Evolutionary conservation across 2,888 invertebrate genomes (phyloP), one percentile per base, ranked within the genome.

Genomic region (Scaeva pyrastri): DNA sequence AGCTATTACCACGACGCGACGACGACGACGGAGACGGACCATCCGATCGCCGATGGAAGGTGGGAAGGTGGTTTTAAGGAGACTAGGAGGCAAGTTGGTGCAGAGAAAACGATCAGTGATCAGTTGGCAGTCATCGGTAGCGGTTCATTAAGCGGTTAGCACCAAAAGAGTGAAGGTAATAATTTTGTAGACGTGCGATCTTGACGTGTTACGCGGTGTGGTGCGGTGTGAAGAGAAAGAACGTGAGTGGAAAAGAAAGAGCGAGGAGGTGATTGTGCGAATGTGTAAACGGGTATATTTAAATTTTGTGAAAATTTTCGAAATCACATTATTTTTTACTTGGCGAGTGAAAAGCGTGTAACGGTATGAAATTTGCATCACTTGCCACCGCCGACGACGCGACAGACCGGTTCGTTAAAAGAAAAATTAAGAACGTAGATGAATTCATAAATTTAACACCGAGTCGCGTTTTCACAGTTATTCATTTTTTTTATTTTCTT

Each of bases 101-200:
- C 72, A 81, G 81, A 76, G 85, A 77, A 85, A 77, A 81, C 68
- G 81, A 70, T 81, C 81, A 85, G 85, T 85, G 81, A 81, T 85
- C 85, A 76, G 81, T 85, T 85, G 85, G 85, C 85, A 85, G 76
- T 85, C 81, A 81, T 85, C 81, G 85, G 81, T 72, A 76, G 81
- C 73, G 85, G 80, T 85, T 84, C 66, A 72, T n/a, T 55, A 75
- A 43, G 39, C 79, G 79, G 84, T 83, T 73, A 52, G 55, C 11
- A 70, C 19, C 7, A 74, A 60, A 26, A 60, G 3, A 31, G 23
- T 31, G 31, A 7, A 8, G 31, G 8, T 31, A 2, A 14, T 10
- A 14, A 14, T 11, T 26, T 43, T 12, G 31, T 31, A 43, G 26
- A 26, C 62, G 43, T 31, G 48, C 31, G 16, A 64, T 58, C 21